Evolutionary conservation across 2,797 vertebrate species (phyloP).

Genomic region (Knipowitschia caucasica): DNA sequence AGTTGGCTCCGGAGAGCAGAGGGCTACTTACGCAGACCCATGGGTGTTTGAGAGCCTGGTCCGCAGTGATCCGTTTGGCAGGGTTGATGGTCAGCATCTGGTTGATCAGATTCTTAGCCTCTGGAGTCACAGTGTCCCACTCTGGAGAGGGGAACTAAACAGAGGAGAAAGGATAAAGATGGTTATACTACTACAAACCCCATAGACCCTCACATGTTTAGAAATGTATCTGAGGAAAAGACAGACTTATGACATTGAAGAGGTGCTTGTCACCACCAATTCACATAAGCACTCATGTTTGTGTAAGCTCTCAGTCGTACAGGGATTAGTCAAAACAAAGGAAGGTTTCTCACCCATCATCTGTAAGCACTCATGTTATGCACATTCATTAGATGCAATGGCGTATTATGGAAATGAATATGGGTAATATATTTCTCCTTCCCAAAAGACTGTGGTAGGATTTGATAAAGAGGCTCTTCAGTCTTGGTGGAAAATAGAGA

Average conservation of each 20-base stretch:
- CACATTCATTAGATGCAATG: constrained; percentile 53
- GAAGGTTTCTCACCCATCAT: too few relatives aligned
- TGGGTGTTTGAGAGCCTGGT: constrained; percentile 98
- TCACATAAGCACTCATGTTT: constrained; percentile 42
- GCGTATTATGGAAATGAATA: constrained; percentile 57
- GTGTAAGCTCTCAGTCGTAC: too few relatives aligned
- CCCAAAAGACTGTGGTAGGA: constrained; percentile 32
- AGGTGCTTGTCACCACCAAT: constrained; percentile 34
- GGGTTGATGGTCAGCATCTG: constrained; percentile 99
- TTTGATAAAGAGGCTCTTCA: constrained; percentile 45
- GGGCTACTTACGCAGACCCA: constrained; percentile 95
- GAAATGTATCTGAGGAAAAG: constrained; percentile 5
- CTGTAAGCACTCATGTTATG: constrained; percentile 41
- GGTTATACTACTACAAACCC: not conserved
- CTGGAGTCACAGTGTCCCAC: constrained; percentile 98
- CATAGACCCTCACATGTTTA: not conserved
- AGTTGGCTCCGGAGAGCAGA: not conserved
- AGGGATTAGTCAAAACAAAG: too few relatives aligned
- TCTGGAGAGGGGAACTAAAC: constrained; percentile 95
- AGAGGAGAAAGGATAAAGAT: constrained; percentile 25
- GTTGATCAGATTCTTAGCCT: constrained; percentile 99
- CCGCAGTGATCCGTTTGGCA: constrained; percentile 95
- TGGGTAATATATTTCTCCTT: constrained; percentile 44
- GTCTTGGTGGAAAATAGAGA: too few relatives aligned
- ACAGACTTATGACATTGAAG: constrained; percentile 26